Evolutionary conservation across 2,797 vertebrate species (phyloP), one percentile per base, ranked within the genome.

Genomic region (Selene dorsalis): DNA sequence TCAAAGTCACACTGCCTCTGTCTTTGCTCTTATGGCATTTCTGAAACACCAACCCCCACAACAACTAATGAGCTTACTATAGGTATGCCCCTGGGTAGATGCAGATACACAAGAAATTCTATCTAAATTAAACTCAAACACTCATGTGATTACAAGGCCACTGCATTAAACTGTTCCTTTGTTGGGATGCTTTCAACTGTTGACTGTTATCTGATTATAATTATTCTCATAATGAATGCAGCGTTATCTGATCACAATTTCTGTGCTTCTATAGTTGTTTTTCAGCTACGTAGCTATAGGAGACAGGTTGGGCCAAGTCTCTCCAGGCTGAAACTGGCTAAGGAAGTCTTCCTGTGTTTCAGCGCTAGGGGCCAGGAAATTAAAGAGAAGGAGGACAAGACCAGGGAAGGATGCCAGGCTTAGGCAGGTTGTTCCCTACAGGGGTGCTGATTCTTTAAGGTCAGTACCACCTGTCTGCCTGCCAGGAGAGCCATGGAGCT

Each of bases 391-490:
- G 63, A 73, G 65, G 56, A 86, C 67, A 76, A 39, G 55, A 57
- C 20, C 32, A 60, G 75, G 78, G 75, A 84, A 75, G 47, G 69
- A 61, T 79, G 82, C 73, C 90, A 88, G 83, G 68, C 53, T 72
- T 53, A 43, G 74, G 78, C 83, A 90, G 89, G 86, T 84, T 92
- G 82, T 56, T 89, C 82, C 80, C 89, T 62, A 72, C 71, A 64
- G 88, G 89, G 80, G 72, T 60, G 72, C 48, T 17, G 68, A 82
- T 85, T 89, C 88, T 84, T 79, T 72, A 84, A 84, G 90, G 84
- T 84, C 73, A 69, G 79, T 83, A 84, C 88, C 93, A 94, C 92
- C 93, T 94, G 92, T 91, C 89, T 79, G n/a, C 86, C 57, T 73
- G 83, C 67, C 70, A 88, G 90, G 89, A 91, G 79, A 84, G 59